Base-by-base conservation (phyloP, 1,140 invertebrate species). In the Neodiprion virginianus region DNA sequence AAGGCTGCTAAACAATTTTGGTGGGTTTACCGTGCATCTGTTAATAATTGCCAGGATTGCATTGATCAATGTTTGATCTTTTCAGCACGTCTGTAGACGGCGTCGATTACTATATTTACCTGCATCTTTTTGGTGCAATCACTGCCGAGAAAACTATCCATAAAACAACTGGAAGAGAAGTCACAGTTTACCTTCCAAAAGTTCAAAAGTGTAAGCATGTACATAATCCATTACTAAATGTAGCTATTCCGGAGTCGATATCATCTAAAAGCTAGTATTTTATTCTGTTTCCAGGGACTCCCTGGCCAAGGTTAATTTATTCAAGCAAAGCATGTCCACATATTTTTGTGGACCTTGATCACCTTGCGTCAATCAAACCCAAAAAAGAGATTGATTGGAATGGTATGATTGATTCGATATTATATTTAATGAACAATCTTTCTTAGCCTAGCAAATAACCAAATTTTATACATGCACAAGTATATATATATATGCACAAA, bases 101-200 rank as follows among this genome's bases (percentile, higher is more conserved):
- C 12, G 73, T 72, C 21, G 66, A 75, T 48, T 88, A 88, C 75
- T 83, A 79, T 61, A 9, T 85, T 8, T 77, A 76, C 40, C 74
- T 88, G 10, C 75, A 85, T 69, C 74, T 88, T 14, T 88, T 83
- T 81, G 87, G 87, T 28, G 50, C 80, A n/a, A 78, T 88, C 9
- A 68, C 83, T 67, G 80, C 86, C 7, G 83, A 86, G 69, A 78
- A 84, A 77, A 86, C 83, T 0, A 67, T 11, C 5, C 82, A 87
- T 53, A 10, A 48, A 23, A 87, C 85, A 71, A 12, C 80, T 1
- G 83, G 78, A 17, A 83, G 87, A 75, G 87, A 88, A 77, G 79
- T 89, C 7, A 85, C 79, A 79, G 71, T 89, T 40, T 77, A 74
- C n/a, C 74, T 89, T 12, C 53, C 73, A 12, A 88, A 88, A 73